Base-by-base conservation (phyloP, 2,113 vertebrate species). In the Fregetta grallaria region DNA sequence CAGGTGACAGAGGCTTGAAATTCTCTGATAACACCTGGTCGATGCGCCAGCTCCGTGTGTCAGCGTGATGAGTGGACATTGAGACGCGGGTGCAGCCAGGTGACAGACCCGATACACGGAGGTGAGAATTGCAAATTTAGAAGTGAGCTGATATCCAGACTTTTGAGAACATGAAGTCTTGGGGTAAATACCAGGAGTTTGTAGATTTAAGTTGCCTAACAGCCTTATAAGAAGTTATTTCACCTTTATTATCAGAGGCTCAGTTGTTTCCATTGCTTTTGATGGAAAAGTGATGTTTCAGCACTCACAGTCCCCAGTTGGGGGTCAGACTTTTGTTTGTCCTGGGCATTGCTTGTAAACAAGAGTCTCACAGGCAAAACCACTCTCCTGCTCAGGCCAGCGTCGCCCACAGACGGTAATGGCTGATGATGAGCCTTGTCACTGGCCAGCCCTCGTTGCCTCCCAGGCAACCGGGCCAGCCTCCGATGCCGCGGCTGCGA, bases 31-130 rank as follows among this genome's bases (percentile, higher is more conserved):
- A 26, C 13, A 3, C 44, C 44, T 1, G 3, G n/a, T 30, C 3
- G 4, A 7, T 21, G 29, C 40, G 4, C 11, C 23, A 40, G 53
- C 55, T 68, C 19, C 8, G 3, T 25, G 29, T 21, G 15, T 32
- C 22, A 6, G 44, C 2, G 1, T 15, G 40, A 13, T 4, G 29
- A 11, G 61, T 1, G 19, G 34, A 29, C 4, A 0, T 7, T 0
- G 9, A 25, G 63, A 36, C 0, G 5, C 15, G 30, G 49, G n/a
- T 27, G 26, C 44, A 50, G 49, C 26, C 42, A 5, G 25, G 40
- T 23, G 49, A 71, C 17, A 27, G 40, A 42, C 13, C 25, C 1
- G 1, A 21, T 52, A 52, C 36, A 20, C 8, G 1, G 30, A 9
- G 32, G 17, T 36, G 27, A 36, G 36, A 32, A 36, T 6, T 44